Percentiles rank a stretch among this genome's conserved stretches.
Evolutionary conservation across 2,888 invertebrate species (phyloP).

Genomic region (Callosobruchus maculatus): DNA sequence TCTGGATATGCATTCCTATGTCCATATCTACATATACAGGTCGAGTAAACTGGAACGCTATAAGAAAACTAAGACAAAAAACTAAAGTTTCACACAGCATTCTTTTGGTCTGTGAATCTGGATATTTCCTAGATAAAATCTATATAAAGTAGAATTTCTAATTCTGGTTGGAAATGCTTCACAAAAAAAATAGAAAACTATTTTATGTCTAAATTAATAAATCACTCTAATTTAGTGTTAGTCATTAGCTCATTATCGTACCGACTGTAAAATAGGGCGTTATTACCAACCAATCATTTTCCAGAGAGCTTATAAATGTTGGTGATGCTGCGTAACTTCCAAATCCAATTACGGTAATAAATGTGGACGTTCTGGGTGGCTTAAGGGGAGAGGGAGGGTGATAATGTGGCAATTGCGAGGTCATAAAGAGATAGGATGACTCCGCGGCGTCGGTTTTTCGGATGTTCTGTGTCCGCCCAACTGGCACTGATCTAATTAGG

Average conservation of each 20-base stretch:
- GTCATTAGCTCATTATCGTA: neutral
- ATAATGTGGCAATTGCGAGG: neutral
- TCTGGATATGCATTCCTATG: too few relatives aligned
- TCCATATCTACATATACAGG: too few relatives aligned
- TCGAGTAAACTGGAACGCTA: too few relatives aligned
- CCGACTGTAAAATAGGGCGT: neutral
- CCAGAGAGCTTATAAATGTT: neutral
- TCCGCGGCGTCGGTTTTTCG: neutral
- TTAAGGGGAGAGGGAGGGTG: neutral
- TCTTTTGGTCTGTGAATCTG: too few relatives aligned
- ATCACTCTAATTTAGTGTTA: neutral
- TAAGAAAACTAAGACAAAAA: too few relatives aligned
- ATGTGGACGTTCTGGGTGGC: neutral
- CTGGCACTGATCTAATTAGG: neutral
- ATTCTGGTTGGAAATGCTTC: too few relatives aligned
- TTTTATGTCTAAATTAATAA: too few relatives aligned
- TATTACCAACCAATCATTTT: neutral
- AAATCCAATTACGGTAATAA: neutral
- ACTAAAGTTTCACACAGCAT: too few relatives aligned
- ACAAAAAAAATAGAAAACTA: too few relatives aligned
- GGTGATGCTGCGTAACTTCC: neutral
- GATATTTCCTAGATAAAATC: too few relatives aligned
- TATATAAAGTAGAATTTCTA: too few relatives aligned
- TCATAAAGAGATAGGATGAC: neutral
- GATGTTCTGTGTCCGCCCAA: neutral